These are phyloP conservation scores for Henicopernis longicauda DNA, from an alignment of 2,113 vertebrate genomes.

Conservation along the genomic window DNA sequence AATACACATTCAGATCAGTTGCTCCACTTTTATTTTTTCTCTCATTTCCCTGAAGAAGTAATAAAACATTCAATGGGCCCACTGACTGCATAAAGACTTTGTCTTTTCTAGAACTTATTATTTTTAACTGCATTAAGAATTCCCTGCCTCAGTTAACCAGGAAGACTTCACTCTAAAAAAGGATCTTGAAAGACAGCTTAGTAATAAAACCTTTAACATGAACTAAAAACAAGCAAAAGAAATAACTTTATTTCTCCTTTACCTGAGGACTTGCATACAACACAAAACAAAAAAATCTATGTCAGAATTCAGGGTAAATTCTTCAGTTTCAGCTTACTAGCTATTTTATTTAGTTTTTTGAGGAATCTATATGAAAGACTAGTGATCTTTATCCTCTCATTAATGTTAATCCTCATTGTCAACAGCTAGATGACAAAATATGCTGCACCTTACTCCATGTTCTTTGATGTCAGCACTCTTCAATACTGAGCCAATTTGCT, in stretches of 20 bases:
- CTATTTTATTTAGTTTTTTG: neutral
- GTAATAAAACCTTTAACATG: neutral
- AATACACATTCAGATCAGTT: neutral
- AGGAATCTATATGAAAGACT: neutral
- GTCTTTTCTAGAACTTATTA: neutral
- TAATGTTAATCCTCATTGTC: neutral
- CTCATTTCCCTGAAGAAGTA: neutral
- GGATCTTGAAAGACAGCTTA: neutral
- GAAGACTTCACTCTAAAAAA: neutral
- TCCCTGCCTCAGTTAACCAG: neutral
- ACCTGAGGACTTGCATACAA: accelerated
- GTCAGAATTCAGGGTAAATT: neutral
- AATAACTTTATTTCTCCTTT: neutral
- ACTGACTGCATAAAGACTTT: neutral
- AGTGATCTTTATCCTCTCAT: neutral
- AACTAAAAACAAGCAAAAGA: neutral
- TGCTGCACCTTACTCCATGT: neutral
- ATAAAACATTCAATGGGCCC: neutral
- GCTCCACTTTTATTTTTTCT: neutral
- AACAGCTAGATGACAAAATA: neutral
- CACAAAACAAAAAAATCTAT: too few relatives aligned
- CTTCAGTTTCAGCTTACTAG: neutral
- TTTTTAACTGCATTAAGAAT: neutral
- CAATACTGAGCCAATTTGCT: neutral
- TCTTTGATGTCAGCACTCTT: neutral